Percentiles rank a stretch among this genome's conserved stretches.
These are phyloP conservation scores for Euphydryas editha DNA, from an alignment of 2,888 invertebrate genomes.

Conservation along the genomic window DNA sequence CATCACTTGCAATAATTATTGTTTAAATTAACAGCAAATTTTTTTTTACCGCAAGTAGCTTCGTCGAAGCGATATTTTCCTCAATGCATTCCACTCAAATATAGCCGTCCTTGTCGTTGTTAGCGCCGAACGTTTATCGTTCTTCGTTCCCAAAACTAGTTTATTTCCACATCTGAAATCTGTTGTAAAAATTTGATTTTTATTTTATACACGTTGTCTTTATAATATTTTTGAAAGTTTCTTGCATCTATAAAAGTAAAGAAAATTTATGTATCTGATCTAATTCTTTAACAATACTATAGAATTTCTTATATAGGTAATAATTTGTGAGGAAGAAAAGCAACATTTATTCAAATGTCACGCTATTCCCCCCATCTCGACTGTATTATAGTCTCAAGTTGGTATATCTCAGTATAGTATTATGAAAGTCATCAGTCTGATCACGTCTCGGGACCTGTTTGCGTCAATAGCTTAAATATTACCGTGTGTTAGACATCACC, in stretches of 20 bases:
- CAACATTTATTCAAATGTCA: neutral
- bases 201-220: neutral
- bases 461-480: conserved; percentile 36
- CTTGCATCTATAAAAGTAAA: neutral
- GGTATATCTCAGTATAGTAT: conserved; percentile 21
- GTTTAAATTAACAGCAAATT: conserved; percentile 43
- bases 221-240: neutral
- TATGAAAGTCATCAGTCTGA: conserved; percentile 42
- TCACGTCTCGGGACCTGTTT: conserved; percentile 48
- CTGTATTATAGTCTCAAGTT: no score
- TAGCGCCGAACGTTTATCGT: conserved; percentile 35
- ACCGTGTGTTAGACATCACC: conserved; percentile 20
- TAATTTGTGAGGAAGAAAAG: neutral
- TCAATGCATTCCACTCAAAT: conserved; percentile 61
- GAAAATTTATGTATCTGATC: neutral
- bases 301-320: neutral
- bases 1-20: conserved; percentile 37
- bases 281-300: neutral
- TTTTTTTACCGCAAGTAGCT: conserved; percentile 52
- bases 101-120: conserved; percentile 49
- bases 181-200: conserved; percentile 9
- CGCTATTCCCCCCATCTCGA: neutral
- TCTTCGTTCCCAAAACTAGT: conserved; percentile 39
- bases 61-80: conserved; percentile 58
- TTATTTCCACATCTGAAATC: conserved; percentile 32